Base-by-base conservation (phyloP, 2,797 vertebrate species). In the Acipenser transmontanus region DNA sequence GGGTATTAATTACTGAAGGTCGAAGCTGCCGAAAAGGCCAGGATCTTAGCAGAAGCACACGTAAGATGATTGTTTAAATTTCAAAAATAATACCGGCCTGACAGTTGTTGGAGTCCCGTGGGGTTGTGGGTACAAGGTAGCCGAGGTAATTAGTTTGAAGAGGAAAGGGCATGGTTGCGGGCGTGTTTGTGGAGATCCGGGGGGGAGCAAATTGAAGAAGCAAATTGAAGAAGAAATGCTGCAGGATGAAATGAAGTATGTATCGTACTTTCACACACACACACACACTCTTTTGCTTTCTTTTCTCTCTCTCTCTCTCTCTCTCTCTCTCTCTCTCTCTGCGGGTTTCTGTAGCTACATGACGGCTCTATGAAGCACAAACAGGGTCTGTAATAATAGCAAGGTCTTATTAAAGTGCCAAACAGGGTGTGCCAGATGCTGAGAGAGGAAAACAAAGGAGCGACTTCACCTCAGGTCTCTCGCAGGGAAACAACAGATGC, bases 1-100 rank as follows among this genome's bases (percentile, higher is more conserved):
- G 90, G 88, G 90, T 89, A 88, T 91, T 91, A 92, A 92, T 92
- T 92, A 91, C 88, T 90, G 90, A 91, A 91, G 89, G 90, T 91
- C 88, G 90, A 87, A 87, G 82, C 88, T 76, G 84, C 83, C 75
- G 89, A 87, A 90, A 89, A 90, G 88, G 88, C 87, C 88, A 80
- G 85, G 88, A 89, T 91, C 88, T 91, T 88, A 91, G 88, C 88
- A 80, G 88, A 82, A 71, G 79, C 74, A 82, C 85, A 84, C 88
- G 84, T 83, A 89, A 89, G 87, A 91, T 92, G 89, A 92, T 90
- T 89, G 90, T 90, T 90, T 91, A 90, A 90, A 90, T 91, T 90
- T 90, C 88, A 89, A 89, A 91, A 90, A 89, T 90, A 91, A 90
- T 90, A 88, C 87, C 84, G 84, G 82, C 84, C 86, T 89, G 89